Conservation (phyloP, 2,888 invertebrate genomes). For the Augochlorella aurata region DNA sequence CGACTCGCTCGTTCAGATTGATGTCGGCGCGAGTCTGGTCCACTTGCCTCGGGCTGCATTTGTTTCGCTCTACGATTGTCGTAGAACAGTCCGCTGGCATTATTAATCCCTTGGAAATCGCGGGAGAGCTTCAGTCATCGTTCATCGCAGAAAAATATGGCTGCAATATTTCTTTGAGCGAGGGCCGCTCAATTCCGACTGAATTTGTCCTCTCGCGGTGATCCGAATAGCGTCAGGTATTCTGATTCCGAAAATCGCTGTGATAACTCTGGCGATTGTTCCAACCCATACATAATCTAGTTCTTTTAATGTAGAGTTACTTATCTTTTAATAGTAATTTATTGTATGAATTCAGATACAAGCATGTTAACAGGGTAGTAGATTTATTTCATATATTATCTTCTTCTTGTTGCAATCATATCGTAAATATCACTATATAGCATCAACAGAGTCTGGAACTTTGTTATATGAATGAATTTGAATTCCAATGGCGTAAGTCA, state of each 20-base stretch:
- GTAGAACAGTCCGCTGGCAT: constrained; percentile 58
- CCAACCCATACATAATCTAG: background rate
- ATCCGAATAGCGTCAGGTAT: constrained; percentile 24
- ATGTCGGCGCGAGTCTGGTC: constrained; percentile 69
- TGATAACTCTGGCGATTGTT: background rate
- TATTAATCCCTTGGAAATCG: constrained; percentile 68
- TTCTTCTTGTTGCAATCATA: background rate
- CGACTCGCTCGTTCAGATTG: constrained; percentile 71
- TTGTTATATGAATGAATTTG: too few species aligned
- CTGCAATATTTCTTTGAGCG: constrained; percentile 56
- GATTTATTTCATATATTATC: background rate
- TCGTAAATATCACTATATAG: too few species aligned
- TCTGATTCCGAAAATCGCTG: constrained; percentile 29
- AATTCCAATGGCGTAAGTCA: too few species aligned
- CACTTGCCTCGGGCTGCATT: constrained; percentile 69
- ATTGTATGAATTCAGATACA: background rate
- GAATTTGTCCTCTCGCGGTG: constrained; percentile 46
- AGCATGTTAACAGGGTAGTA: background rate
- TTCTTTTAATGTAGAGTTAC: too few species aligned
- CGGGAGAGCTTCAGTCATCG: constrained; percentile 60
- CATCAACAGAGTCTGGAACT: too few species aligned
- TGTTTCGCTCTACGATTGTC: constrained; percentile 67
- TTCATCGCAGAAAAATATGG: constrained; percentile 57
- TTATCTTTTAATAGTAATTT: background rate
- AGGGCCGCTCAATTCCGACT: constrained; percentile 54